Conservation (phyloP, 2,113 vertebrate genomes). For the Ancistrus triradiatus region DNA sequence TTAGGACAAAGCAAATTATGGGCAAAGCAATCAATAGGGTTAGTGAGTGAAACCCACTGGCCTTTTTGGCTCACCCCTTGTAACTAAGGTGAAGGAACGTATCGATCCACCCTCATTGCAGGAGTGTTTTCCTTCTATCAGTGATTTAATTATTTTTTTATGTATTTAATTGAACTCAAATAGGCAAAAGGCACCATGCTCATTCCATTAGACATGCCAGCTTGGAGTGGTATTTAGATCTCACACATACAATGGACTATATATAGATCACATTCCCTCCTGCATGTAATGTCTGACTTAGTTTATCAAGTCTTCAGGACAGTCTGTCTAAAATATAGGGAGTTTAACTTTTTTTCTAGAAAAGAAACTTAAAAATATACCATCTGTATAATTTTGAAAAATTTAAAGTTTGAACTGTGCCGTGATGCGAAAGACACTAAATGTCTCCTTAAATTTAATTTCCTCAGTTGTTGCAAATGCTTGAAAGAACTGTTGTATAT, state of each 20-base stretch:
- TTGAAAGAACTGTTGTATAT: neutral
- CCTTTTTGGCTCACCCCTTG: constrained; percentile 50
- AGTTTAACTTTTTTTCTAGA: too few relatives aligned
- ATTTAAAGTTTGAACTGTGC: too few relatives aligned
- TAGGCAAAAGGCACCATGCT: constrained; percentile 28
- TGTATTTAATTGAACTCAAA: constrained; percentile 45
- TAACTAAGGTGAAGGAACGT: constrained; percentile 46
- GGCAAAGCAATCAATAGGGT: constrained; percentile 57
- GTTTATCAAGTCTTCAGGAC: too few relatives aligned
- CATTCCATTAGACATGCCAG: too few relatives aligned
- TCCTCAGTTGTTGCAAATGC: neutral
- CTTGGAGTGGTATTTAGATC: too few relatives aligned
- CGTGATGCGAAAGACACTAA: too few relatives aligned
- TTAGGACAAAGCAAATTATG: constrained; percentile 64
- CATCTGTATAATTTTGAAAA: too few relatives aligned
- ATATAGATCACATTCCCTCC: too few relatives aligned
- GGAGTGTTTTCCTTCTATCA: constrained; percentile 47
- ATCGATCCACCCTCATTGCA: constrained; percentile 40
- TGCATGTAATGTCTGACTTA: too few relatives aligned
- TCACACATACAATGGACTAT: too few relatives aligned
- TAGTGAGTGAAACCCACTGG: constrained; percentile 56
- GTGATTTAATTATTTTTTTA: constrained; percentile 47
- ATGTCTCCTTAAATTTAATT: neutral
- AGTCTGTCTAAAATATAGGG: too few relatives aligned
- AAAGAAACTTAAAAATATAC: too few relatives aligned